Percentiles rank a stretch among this genome's conserved stretches.
Evolutionary conservation across 2,797 vertebrate genomes (phyloP).

Genomic region (Lophotriccus pileatus): DNA sequence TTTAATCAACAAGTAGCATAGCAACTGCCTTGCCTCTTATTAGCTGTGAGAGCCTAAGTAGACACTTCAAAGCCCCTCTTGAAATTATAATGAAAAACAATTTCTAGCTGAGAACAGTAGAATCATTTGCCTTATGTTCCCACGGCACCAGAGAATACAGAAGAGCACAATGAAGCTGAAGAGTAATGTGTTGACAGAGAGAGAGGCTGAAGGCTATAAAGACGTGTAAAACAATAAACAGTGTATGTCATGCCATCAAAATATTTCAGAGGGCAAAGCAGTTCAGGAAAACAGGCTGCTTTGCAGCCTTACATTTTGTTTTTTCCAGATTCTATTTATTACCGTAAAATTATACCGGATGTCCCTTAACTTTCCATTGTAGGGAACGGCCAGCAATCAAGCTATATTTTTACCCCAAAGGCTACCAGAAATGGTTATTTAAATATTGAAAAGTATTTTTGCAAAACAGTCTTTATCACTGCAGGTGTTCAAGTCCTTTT

Average conservation of each 20-base stretch:
- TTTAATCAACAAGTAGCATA: constrained; percentile 66
- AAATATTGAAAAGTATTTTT: constrained; percentile 1
- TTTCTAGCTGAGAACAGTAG: constrained; percentile 47
- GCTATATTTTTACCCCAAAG: neutral
- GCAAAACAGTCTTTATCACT: neutral
- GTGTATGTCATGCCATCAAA: constrained; percentile 10
- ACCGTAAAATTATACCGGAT: neutral
- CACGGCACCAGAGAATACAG: constrained; percentile 45
- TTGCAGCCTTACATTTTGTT: neutral
- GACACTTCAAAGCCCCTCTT: constrained; percentile 64
- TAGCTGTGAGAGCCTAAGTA: constrained; percentile 53
- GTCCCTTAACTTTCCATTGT: neutral
- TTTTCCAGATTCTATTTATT: neutral
- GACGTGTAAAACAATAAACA: constrained; percentile 53
- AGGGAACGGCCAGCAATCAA: neutral
- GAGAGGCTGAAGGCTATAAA: constrained; percentile 41
- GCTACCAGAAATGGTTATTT: neutral
- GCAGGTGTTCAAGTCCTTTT: neutral
- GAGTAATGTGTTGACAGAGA: constrained; percentile 42
- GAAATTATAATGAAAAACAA: constrained; percentile 68
- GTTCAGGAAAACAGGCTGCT: constrained; percentile 3
- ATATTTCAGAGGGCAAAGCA: constrained; percentile 22
- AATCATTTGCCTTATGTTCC: constrained; percentile 51
- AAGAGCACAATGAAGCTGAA: constrained; percentile 28
- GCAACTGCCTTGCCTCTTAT: constrained; percentile 47